These are phyloP conservation scores for Upupa epops DNA, from an alignment of 2,113 vertebrate genomes.

Conservation along the genomic window DNA sequence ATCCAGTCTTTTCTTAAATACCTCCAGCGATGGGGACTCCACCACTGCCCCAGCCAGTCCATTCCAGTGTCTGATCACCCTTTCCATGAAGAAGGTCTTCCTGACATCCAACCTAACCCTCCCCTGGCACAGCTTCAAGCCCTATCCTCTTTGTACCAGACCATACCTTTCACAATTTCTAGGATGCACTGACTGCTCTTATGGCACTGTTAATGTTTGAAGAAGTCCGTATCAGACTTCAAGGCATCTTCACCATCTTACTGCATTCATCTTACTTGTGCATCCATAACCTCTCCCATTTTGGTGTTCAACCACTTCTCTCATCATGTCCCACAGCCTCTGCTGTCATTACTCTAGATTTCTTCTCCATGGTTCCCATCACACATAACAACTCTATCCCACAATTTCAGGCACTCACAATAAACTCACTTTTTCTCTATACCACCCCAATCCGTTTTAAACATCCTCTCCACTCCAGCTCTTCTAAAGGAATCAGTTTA, in stretches of 20 bases:
- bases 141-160: fast-evolving
- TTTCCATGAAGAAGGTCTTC: too few species aligned
- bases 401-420: not conserved
- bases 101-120: too few species aligned
- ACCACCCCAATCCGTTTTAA: not conserved
- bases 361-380: not conserved
- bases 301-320: not conserved
- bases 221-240: not conserved
- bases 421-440: not conserved
- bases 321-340: not conserved
- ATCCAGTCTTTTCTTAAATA: too few species aligned
- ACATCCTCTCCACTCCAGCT: not conserved
- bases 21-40: too few species aligned
- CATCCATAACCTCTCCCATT: not conserved
- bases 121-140: too few species aligned
- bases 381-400: not conserved
- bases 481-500: not conserved
- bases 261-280: too few species aligned
- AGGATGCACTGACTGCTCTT: not conserved
- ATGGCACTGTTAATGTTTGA: not conserved
- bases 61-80: too few species aligned
- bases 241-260: not conserved
- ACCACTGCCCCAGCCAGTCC: too few species aligned
- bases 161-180: not conserved
- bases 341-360: not conserved